Conservation (phyloP, 1,140 invertebrate species). For the Anoplophora glabripennis region DNA sequence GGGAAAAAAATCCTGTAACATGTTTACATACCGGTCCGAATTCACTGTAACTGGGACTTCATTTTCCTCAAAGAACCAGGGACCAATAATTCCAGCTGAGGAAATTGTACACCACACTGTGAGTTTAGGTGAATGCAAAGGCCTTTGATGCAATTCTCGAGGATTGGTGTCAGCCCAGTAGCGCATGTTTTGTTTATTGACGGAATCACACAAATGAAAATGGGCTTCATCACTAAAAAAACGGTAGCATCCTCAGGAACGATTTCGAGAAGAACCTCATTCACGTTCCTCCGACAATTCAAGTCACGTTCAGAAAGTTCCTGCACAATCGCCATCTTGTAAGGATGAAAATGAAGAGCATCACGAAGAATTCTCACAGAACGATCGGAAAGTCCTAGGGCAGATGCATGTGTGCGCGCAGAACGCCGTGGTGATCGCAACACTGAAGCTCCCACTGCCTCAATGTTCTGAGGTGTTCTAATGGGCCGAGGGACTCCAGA, state of each 20-base stretch:
- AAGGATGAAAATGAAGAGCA: no score
- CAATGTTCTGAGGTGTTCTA: neutral
- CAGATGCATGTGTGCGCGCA: no score
- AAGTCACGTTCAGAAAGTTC: neutral
- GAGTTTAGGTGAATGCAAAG: slow-evolving; percentile 6
- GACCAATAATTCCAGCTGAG: slow-evolving; percentile 11
- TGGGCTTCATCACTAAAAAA: neutral
- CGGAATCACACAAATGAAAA: no score
- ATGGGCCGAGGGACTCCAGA: neutral
- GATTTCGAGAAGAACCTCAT: neutral
- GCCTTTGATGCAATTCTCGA: neutral
- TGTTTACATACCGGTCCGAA: slow-evolving; percentile 11
- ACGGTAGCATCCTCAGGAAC: no score
- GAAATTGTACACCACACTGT: slow-evolving; percentile 14
- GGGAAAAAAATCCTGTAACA: slow-evolving; percentile 19
- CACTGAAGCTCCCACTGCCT: neutral
- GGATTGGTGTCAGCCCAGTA: neutral
- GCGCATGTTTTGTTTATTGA: neutral
- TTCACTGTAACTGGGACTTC: slow-evolving; percentile 10
- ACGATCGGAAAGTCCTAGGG: no score
- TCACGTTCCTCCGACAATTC: neutral
- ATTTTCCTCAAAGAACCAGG: slow-evolving; percentile 16
- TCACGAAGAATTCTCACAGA: no score
- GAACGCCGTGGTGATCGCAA: no score
- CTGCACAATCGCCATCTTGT: neutral